Evolutionary conservation across 2,888 invertebrate genomes (phyloP), one percentile per base, ranked within the genome.

Genomic region (Eupithecia subfuscata): DNA sequence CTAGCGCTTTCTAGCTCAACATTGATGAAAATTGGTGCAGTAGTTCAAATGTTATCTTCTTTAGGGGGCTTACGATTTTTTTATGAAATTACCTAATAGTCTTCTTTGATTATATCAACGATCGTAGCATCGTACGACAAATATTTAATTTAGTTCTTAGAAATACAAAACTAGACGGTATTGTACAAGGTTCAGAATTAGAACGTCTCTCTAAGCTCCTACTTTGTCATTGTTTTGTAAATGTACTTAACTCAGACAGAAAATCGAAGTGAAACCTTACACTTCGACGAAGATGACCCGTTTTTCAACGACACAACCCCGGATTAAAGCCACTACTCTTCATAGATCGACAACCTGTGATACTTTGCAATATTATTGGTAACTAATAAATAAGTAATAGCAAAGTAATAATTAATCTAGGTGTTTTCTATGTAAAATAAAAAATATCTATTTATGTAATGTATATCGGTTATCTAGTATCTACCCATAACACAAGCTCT

Each of bases 231-330:
- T 63, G 30, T 63, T 63, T 30, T 30, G 65, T n/a, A 8, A 65
- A 65, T 65, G 14, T 34, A 3, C 30, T 30, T 30, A 37, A 30
- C n/a, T 18, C 65, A 30, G 11, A 34, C 18, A 16, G 65, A 34
- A 37, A 74, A 22, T 40, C 9, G 22, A 56, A 65, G 72, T 75
- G 78, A 75, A 78, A 74, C 78, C 78, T 75, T 75, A 75, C 40
- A 64, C 65, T 56, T 5, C 1, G 16, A 45, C 6, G 60, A 45
- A n/a, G 69, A 64, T 76, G 48, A 76, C 74, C 74, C 71, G 74
- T 63, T 71, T 56, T 69, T 60, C 56, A 67, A 69, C 71, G 74
- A 67, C 71, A 11, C 52, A 11, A 22, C 22, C 65, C 48, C 43
- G 12, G 67, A 43, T 67, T 67, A 12, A 56, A 22, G 22, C 11